Conservation (phyloP, 2,888 invertebrate species). For the Linnaemya tessellans region DNA sequence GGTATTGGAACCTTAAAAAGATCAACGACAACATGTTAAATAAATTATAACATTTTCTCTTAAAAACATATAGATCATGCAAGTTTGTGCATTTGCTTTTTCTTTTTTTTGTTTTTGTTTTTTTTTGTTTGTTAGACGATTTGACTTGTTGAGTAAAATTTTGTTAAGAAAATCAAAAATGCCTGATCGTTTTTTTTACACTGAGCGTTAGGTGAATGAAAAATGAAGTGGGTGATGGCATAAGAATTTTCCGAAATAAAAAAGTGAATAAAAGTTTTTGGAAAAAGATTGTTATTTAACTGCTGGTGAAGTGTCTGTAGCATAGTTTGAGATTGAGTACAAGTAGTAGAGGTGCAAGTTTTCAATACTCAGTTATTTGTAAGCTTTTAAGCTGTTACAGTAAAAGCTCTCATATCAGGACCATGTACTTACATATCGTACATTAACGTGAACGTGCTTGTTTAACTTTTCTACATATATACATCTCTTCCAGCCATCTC, state of each 20-base stretch:
- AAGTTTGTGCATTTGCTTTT: conserved; percentile 56
- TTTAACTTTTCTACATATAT: conserved; percentile 41
- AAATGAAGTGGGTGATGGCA: conserved; percentile 43
- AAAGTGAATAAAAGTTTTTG: conserved; percentile 9
- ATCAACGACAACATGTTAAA: conserved; percentile 21
- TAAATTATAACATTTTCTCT: not conserved
- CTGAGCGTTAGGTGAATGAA: conserved; percentile 49
- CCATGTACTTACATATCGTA: conserved; percentile 65
- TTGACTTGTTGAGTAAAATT: conserved; percentile 17
- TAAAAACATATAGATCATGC: conserved; percentile 57
- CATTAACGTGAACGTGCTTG: conserved; percentile 52
- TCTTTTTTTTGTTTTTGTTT: conserved; percentile 3
- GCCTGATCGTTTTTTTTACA: not conserved
- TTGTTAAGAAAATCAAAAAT: conserved; percentile 18
- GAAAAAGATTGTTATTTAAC: not conserved
- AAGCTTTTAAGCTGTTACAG: conserved; percentile 47
- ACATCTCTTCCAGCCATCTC: conserved; percentile 52
- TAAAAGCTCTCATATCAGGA: conserved; percentile 66
- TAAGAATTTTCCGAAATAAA: not conserved
- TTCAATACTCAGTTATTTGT: conserved; percentile 16
- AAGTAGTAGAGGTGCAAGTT: conserved; percentile 40
- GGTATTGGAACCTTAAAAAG: conserved; percentile 77
- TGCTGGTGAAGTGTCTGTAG: conserved; percentile 19
- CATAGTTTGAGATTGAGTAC: conserved; percentile 18
- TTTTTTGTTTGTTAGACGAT: conserved; percentile 21